Evolutionary conservation across 2,113 vertebrate species (phyloP).

Genomic region (Centropristis striata): DNA sequence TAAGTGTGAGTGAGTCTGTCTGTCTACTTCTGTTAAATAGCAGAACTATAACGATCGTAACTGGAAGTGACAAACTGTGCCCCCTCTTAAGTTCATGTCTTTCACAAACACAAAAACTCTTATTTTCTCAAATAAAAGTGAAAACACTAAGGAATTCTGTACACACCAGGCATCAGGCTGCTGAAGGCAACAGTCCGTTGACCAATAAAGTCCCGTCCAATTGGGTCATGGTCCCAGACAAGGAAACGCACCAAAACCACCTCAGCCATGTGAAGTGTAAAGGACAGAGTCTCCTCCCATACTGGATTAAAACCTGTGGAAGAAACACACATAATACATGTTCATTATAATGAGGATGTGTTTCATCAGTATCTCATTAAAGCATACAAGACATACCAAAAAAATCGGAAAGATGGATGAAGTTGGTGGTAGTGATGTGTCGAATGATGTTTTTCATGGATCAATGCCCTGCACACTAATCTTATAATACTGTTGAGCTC

Average conservation of each 20-base stretch:
- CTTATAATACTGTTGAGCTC: slow-evolving; percentile 36
- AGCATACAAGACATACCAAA: background rate
- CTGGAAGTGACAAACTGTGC: slow-evolving; percentile 16
- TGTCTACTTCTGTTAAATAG: slow-evolving; percentile 33
- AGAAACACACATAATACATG: slow-evolving; percentile 16
- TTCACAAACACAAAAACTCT: background rate
- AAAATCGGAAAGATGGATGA: background rate
- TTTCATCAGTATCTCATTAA: slow-evolving; percentile 8
- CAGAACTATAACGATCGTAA: slow-evolving; percentile 12
- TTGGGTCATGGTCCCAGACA: slow-evolving; percentile 98
- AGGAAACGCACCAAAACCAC: slow-evolving; percentile 95
- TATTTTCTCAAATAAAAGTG: background rate
- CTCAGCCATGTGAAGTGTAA: slow-evolving; percentile 97
- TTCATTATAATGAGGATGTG: background rate
- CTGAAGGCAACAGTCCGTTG: slow-evolving; percentile 96
- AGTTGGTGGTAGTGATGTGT: background rate
- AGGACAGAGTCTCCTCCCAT: slow-evolving; percentile 97
- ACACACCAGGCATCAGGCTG: slow-evolving; percentile 95
- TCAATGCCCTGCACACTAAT: slow-evolving; percentile 40
- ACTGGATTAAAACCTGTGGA: slow-evolving; percentile 96
- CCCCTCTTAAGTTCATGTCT: slow-evolving; percentile 8
- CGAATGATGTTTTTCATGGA: slow-evolving; percentile 40
- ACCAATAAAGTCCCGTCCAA: slow-evolving; percentile 96
- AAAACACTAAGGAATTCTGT: slow-evolving; percentile 26
- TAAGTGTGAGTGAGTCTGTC: background rate